Conservation (phyloP, 2,797 vertebrate species). For the Caiman crocodilus region DNA sequence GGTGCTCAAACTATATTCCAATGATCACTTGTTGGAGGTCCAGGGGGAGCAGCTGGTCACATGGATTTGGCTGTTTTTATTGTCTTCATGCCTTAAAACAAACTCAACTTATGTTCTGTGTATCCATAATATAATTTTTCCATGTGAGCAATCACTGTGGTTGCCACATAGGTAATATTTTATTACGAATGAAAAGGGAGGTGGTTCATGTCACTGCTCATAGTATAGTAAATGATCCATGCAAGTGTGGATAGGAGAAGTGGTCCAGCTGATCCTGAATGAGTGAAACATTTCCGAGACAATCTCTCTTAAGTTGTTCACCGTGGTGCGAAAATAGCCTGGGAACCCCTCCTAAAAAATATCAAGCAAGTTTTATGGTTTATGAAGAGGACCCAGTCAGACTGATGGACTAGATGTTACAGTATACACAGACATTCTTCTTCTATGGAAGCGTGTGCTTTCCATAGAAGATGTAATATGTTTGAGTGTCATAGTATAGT, state of each 20-base stretch:
- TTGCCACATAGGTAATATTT: neutral
- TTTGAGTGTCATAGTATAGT: neutral
- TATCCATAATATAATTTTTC: neutral
- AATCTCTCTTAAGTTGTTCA: neutral
- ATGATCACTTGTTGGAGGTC: neutral
- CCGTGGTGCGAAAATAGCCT: neutral
- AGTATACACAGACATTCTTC: neutral
- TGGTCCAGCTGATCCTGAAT: neutral
- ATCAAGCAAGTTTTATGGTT: neutral
- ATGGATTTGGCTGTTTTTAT: neutral
- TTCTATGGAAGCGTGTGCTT: too few relatives aligned
- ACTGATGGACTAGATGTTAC: neutral
- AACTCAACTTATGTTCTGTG: neutral
- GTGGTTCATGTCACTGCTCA: accelerated
- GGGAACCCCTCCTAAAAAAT: neutral
- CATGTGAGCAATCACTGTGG: neutral
- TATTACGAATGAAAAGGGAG: neutral
- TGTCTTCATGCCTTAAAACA: neutral
- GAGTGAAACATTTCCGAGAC: neutral
- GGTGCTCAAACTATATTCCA: neutral
- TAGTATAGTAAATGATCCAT: neutral
- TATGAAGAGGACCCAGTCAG: neutral
- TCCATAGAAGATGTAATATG: neutral
- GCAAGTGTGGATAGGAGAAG: neutral
- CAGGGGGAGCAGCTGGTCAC: neutral